phyloP scores from a whole-genome alignment of 2,888 invertebrate species.

The Lamellibrachia satsuma region DNA sequence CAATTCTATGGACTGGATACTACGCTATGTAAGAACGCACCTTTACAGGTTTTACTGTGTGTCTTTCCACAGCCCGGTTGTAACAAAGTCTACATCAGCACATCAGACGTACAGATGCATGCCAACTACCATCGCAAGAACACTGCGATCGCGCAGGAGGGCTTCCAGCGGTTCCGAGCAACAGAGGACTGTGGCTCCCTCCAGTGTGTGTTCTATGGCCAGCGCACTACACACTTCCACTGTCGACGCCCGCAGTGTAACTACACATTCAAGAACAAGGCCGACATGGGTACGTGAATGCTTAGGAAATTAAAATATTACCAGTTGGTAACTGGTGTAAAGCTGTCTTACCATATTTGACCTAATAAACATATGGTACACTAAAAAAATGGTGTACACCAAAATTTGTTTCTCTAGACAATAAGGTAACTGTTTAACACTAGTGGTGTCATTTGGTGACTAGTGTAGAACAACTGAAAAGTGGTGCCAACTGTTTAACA shows the following conservation, averaged over 20 bases:
- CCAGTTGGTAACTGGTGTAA: not conserved
- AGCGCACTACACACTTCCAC: slow-evolving; percentile 97
- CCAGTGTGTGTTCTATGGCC: slow-evolving; percentile 90
- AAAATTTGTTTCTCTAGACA: too few relatives aligned
- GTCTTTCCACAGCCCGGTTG: slow-evolving; percentile 67
- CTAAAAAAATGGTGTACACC: too few relatives aligned
- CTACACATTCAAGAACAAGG: slow-evolving; percentile 98
- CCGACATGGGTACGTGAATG: slow-evolving; percentile 90
- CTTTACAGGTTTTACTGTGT: slow-evolving; percentile 25
- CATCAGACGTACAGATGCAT: slow-evolving; percentile 99
- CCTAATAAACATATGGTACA: not conserved
- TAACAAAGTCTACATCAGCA: slow-evolving; percentile 93
- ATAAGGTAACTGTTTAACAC: too few relatives aligned
- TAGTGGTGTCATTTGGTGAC: too few relatives aligned
- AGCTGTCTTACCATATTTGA: not conserved
- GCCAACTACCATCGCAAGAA: slow-evolving; percentile 98
- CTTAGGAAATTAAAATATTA: not conserved
- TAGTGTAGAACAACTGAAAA: too few relatives aligned
- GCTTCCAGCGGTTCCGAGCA: slow-evolving; percentile 94
- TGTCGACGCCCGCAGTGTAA: slow-evolving; percentile 90
- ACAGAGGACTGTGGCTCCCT: slow-evolving; percentile 94
- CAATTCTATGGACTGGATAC: too few relatives aligned
- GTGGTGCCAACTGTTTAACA: too few relatives aligned
- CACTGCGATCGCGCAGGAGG: slow-evolving; percentile 96
- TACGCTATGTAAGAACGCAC: too few relatives aligned